Conservation (phyloP, 2,113 vertebrate genomes). For the Gobiocypris rarus region DNA sequence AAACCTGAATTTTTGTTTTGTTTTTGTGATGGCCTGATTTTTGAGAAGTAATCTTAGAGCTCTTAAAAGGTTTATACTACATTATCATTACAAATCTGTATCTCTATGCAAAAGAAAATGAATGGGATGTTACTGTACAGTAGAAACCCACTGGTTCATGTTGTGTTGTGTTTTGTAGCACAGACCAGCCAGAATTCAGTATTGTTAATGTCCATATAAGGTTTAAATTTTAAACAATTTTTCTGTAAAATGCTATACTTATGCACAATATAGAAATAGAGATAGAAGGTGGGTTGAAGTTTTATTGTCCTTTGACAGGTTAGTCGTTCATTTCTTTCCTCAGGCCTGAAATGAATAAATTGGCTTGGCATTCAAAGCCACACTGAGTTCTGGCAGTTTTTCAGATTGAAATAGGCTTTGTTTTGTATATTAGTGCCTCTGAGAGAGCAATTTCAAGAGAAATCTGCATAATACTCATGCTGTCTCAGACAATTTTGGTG, state of each 20-base stretch:
- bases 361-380: background rate
- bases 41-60: background rate
- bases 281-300: background rate
- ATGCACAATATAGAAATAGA: too few relatives aligned
- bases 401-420: background rate
- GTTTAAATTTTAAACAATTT: background rate
- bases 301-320: background rate
- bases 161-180: background rate
- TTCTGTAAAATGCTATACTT: background rate
- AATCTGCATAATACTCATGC: background rate
- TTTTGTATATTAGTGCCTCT: background rate
- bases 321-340: background rate
- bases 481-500: background rate
- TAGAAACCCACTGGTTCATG: background rate
- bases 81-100: background rate
- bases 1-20: too few relatives aligned
- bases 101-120: background rate
- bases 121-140: background rate
- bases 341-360: background rate
- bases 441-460: background rate
- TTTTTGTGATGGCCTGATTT: too few relatives aligned
- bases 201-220: background rate
- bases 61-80: background rate
- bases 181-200: background rate
- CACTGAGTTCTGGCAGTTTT: background rate